These are phyloP conservation scores for Drosophila sp. DNA, from an alignment of 1,140 invertebrate genomes.

Conservation along the genomic window DNA sequence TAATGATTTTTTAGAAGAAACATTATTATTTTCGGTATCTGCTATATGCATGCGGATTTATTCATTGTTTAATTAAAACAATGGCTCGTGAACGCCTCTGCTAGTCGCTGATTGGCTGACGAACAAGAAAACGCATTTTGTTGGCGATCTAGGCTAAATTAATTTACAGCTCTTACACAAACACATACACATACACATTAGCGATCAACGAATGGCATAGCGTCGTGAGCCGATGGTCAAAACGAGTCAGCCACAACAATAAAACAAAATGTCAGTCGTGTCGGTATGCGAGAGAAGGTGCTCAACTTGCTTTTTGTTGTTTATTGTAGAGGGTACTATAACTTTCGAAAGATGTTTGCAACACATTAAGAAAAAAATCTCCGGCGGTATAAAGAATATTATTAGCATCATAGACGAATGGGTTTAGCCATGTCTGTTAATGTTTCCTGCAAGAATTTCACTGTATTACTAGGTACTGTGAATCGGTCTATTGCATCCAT, in stretches of 20 bases:
- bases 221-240: constrained; percentile 61
- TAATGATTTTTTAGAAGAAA: too few species aligned
- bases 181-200: constrained; percentile 19
- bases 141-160: constrained; percentile 41
- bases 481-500: too few species aligned
- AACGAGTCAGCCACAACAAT: constrained; percentile 34
- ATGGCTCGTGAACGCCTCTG: constrained; percentile 12
- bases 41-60: background rate
- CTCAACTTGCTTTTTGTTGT: background rate
- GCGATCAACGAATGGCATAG: constrained; percentile 65
- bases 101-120: constrained; percentile 50
- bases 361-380: too few species aligned
- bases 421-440: too few species aligned
- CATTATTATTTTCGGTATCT: too few species aligned
- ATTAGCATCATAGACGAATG: too few species aligned
- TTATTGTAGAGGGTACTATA: background rate
- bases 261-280: constrained; percentile 52
- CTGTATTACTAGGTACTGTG: too few species aligned
- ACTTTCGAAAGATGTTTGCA: background rate
- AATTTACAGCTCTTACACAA: constrained; percentile 4
- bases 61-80: background rate
- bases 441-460: too few species aligned
- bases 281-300: background rate
- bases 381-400: too few species aligned
- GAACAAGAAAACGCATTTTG: constrained; percentile 49